A percentile compares a stretch with the other conserved stretches of the same genome.
These are phyloP conservation scores for Cygnus olor DNA, from an alignment of 2,797 vertebrate species.

Conservation along the genomic window DNA sequence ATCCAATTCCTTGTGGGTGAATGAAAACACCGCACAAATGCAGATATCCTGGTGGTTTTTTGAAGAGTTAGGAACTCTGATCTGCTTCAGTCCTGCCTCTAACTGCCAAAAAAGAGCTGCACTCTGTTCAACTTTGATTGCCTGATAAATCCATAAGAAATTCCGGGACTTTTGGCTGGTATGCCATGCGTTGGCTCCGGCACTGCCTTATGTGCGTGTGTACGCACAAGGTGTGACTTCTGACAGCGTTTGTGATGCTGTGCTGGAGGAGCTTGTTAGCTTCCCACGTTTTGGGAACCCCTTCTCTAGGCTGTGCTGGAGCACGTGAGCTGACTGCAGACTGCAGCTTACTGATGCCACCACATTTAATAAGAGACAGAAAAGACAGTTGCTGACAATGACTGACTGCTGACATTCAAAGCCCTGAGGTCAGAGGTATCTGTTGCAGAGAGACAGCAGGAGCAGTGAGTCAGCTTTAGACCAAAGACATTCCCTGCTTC, in stretches of 20 bases:
- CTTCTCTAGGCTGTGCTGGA: background rate
- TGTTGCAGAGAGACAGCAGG: background rate
- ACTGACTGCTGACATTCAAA: background rate
- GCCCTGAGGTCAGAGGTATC: background rate
- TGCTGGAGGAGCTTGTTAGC: background rate
- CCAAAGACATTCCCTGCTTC: background rate
- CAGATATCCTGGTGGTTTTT: background rate
- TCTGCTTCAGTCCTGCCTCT: background rate
- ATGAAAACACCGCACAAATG: background rate
- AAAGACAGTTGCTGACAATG: background rate
- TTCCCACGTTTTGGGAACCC: rapidly evolving
- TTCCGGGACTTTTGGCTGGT: background rate
- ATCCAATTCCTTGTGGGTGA: background rate
- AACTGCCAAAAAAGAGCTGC: background rate
- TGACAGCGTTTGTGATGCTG: background rate
- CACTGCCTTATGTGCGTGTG: rapidly evolving
- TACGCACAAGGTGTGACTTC: background rate
- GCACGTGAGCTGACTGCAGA: background rate
- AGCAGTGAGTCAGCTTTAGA: background rate
- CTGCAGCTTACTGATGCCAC: background rate
- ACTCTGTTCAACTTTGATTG: background rate
- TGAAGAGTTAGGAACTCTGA: background rate
- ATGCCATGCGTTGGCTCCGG: rapidly evolving
- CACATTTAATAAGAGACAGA: background rate
- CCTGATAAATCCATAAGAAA: background rate